Evolutionary conservation across 2,113 vertebrate genomes (phyloP).

Genomic region (Pipa parva): DNA sequence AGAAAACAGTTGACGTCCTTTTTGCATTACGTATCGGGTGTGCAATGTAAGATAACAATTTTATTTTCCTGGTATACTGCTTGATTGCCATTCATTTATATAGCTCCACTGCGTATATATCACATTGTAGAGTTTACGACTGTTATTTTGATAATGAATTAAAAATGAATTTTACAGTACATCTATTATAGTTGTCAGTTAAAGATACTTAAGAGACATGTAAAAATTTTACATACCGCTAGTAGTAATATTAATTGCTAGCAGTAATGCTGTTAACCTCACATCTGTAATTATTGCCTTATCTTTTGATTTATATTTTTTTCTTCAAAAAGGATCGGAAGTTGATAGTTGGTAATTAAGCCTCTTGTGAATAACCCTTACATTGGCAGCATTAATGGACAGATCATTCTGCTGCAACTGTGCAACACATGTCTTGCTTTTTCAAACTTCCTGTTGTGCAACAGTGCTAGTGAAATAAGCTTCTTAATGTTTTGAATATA

Average conservation of each 20-base stretch:
- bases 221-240: constrained; percentile 6
- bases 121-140: background rate
- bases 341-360: constrained; percentile 7
- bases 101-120: too few relatives aligned
- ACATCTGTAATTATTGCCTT: constrained; percentile 8
- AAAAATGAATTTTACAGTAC: background rate
- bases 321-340: background rate
- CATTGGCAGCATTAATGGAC: constrained; percentile 15
- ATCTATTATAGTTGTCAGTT: background rate
- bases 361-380: constrained; percentile 10
- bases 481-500: constrained; percentile 21
- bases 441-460: constrained; percentile 27
- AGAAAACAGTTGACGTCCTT: too few relatives aligned
- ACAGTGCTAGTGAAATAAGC: constrained; percentile 24
- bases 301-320: constrained; percentile 3
- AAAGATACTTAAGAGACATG: background rate
- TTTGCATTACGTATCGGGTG: too few relatives aligned
- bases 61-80: background rate
- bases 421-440: constrained; percentile 35
- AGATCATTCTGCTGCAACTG: constrained; percentile 18
- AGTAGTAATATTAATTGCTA: constrained; percentile 16
- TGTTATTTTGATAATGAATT: background rate
- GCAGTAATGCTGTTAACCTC: constrained; percentile 33
- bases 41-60: background rate
- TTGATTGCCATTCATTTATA: background rate